Conservation (phyloP, 1,140 invertebrate genomes). For the Drosophila oshimai region DNA sequence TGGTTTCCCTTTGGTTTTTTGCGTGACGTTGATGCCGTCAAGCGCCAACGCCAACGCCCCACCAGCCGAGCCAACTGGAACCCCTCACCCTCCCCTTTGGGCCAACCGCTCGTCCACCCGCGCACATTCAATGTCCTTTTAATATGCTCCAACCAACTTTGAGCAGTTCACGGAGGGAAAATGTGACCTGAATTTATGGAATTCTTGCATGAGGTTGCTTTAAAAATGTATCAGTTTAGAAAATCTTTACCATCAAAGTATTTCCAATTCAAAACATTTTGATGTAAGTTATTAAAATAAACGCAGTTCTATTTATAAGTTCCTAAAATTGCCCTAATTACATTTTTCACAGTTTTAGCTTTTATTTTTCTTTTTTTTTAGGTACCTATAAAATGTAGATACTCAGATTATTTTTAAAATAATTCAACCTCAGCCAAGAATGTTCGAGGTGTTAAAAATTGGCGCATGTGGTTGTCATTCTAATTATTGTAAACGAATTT, state of each 20-base stretch:
- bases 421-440: background rate
- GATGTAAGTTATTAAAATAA: too few species aligned
- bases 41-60: constrained; percentile 61
- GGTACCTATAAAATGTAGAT: constrained; percentile 11
- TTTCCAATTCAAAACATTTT: too few species aligned
- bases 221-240: too few species aligned
- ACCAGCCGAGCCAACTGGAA: constrained; percentile 12
- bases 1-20: constrained; percentile 78
- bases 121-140: constrained; percentile 75
- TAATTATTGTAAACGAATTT: too few species aligned
- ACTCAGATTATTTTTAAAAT: background rate
- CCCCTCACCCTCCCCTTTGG: background rate
- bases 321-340: background rate
- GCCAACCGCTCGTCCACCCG: background rate
- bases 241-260: too few species aligned
- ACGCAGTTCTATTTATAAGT: background rate
- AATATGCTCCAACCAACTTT: constrained; percentile 31
- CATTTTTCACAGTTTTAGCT: background rate
- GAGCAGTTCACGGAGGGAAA: constrained; percentile 29
- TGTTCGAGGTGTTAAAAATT: background rate
- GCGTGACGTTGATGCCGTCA: constrained; percentile 65
- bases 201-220: too few species aligned
- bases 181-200: background rate
- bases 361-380: background rate
- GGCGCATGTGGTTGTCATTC: background rate